phyloP scores from a whole-genome alignment of 2,888 invertebrate species.

The Horisme vitalbata region DNA sequence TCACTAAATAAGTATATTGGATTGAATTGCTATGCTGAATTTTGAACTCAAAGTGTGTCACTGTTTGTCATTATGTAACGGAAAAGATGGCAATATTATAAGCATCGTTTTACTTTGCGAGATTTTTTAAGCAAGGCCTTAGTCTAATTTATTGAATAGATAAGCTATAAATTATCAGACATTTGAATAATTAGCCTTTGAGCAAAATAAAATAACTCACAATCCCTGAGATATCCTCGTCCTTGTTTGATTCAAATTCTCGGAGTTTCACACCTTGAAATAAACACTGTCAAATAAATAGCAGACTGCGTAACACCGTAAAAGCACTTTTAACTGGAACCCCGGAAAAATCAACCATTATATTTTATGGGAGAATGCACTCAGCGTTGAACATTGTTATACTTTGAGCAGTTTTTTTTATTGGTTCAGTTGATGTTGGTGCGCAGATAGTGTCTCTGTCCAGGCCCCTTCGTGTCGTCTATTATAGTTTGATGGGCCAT shows the following conservation, averaged over 20 bases:
- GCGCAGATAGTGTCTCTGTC: slow-evolving; percentile 66
- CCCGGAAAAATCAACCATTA: slow-evolving; percentile 48
- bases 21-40: too few species aligned
- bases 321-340: slow-evolving; percentile 41
- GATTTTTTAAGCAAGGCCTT: too few species aligned
- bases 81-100: too few species aligned
- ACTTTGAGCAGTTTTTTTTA: slow-evolving; percentile 8
- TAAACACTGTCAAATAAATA: slow-evolving; percentile 35
- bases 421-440: slow-evolving; percentile 32
- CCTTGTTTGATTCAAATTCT: slow-evolving; percentile 1
- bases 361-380: slow-evolving; percentile 56
- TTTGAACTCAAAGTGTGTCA: too few species aligned
- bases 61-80: too few species aligned
- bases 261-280: slow-evolving; percentile 2
- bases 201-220: neutral
- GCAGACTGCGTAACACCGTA: slow-evolving; percentile 40
- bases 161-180: too few species aligned
- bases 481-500: slow-evolving; percentile 78
- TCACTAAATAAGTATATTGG: too few species aligned
- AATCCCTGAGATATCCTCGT: neutral
- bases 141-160: too few species aligned
- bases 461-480: slow-evolving; percentile 71
- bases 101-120: too few species aligned
- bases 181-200: too few species aligned
- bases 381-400: slow-evolving; percentile 31